Base-by-base conservation (phyloP, 2,888 invertebrate genomes). In the Acanthacorydalis orientalis region DNA sequence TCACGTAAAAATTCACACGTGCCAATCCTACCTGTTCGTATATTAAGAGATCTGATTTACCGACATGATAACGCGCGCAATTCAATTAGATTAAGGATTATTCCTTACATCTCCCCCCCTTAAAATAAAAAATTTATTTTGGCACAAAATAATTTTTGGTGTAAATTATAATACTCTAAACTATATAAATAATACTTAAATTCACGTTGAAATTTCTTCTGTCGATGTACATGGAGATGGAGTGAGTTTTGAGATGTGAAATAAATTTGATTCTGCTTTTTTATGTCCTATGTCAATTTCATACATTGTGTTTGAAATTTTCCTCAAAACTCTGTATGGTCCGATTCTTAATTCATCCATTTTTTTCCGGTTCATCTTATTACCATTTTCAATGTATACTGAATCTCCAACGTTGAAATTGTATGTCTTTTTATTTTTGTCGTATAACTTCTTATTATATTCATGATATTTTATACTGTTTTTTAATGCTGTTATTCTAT, bases 361-460 rank as follows among this genome's bases (percentile, higher is more conserved):
- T 51, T 60, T 60, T 50, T 54, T 57, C 47, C 57, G 54, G 44
- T 59, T 59, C 47, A 60, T 31, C 50, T 47, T 51, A 42, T 59
- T 56, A 14, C 55, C 57, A 52, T 59, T 58, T 54, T 57, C 56
- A 2, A 59, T 50, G 44, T 54, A 59, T n/a, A 57, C 59, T 41
- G 48, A 23, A 48, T 60, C 57, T 38, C 57, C 57, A 10, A 53
- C 52, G n/a, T 58, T 53, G 33, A 60, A 57, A 23, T 54, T 41
- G 12, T 54, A 49, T 7, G 55, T 32, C 51, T 53, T 59, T 47
- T 55, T 46, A 46, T 55, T 51, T 52, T 51, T 52, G 48, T 59
- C 56, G 45, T 52, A 56, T 51, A 44, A 40, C 49, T 49, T 52
- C 44, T 59, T 57, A 48, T 59, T 59, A 31, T 55, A 56, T 32